Evolutionary conservation across 2,113 vertebrate genomes (phyloP).

Genomic region (Muscicapa adusta): DNA sequence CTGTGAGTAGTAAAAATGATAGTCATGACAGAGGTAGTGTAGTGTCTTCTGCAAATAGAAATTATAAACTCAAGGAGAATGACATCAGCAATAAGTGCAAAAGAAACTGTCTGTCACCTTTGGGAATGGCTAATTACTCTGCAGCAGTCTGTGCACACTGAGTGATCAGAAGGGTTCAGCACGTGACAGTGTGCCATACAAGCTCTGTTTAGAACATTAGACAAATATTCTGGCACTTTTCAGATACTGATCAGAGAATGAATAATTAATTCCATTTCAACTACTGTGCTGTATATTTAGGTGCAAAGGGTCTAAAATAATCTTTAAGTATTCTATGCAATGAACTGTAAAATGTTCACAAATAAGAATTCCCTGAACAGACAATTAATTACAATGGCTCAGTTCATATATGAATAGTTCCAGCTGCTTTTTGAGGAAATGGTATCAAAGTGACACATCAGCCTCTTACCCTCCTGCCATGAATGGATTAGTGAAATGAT

Average conservation of each 20-base stretch:
- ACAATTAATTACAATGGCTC: neutral
- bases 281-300: neutral
- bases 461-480: conserved; percentile 25
- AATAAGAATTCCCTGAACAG: neutral
- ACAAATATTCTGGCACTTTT: neutral
- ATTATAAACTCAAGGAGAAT: neutral
- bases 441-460: conserved; percentile 37
- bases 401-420: conserved; percentile 9
- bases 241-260: neutral
- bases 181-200: neutral
- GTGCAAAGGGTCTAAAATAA: neutral
- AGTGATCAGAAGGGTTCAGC: neutral
- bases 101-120: neutral
- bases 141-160: neutral
- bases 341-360: neutral
- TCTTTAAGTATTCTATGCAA: neutral
- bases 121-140: neutral
- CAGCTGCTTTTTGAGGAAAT: conserved; percentile 26
- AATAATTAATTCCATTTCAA: neutral
- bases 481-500: conserved; percentile 39
- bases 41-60: neutral
- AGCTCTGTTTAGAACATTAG: neutral
- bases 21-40: neutral
- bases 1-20: neutral
- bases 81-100: neutral